These are phyloP conservation scores for Nebria salina DNA, from an alignment of 2,888 invertebrate genomes.

Conservation along the genomic window DNA sequence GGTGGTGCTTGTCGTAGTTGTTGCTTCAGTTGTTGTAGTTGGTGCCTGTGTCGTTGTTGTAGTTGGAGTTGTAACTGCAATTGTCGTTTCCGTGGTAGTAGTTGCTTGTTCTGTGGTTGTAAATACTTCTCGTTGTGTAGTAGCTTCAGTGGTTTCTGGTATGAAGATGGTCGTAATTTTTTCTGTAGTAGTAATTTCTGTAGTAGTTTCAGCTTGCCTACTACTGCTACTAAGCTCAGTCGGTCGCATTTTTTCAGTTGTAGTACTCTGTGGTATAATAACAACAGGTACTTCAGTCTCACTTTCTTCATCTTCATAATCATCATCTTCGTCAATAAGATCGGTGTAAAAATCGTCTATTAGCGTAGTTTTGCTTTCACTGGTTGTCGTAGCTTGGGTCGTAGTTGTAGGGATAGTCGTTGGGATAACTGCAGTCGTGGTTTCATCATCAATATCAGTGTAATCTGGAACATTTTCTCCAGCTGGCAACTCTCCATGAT, in stretches of 20 bases:
- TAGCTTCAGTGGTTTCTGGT: slow-evolving; percentile 52
- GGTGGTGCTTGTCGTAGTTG: slow-evolving; percentile 48
- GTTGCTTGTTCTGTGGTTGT: slow-evolving; percentile 42
- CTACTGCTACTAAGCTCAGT: slow-evolving; percentile 32
- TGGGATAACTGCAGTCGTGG: slow-evolving; percentile 44
- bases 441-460: slow-evolving; percentile 28
- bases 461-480: slow-evolving; percentile 49
- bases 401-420: slow-evolving; percentile 47
- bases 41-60: slow-evolving; percentile 48
- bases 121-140: slow-evolving; percentile 49
- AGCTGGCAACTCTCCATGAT: slow-evolving; percentile 60
- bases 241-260: slow-evolving; percentile 50
- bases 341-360: slow-evolving; percentile 50
- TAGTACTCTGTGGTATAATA: slow-evolving; percentile 48
- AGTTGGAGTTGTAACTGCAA: slow-evolving; percentile 48
- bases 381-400: slow-evolving; percentile 44
- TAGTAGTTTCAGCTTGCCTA: slow-evolving; percentile 49
- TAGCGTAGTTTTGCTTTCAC: slow-evolving; percentile 39
- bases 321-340: slow-evolving; percentile 56
- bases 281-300: slow-evolving; percentile 36
- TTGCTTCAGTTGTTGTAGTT: slow-evolving; percentile 44
- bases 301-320: slow-evolving; percentile 57
- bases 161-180: slow-evolving; percentile 50
- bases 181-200: slow-evolving; percentile 48
- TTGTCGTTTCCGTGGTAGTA: slow-evolving; percentile 48